Percentiles rank a stretch among this genome's conserved stretches.
phyloP scores from a whole-genome alignment of 2,888 invertebrate species.

The Geophilus truncorum region DNA sequence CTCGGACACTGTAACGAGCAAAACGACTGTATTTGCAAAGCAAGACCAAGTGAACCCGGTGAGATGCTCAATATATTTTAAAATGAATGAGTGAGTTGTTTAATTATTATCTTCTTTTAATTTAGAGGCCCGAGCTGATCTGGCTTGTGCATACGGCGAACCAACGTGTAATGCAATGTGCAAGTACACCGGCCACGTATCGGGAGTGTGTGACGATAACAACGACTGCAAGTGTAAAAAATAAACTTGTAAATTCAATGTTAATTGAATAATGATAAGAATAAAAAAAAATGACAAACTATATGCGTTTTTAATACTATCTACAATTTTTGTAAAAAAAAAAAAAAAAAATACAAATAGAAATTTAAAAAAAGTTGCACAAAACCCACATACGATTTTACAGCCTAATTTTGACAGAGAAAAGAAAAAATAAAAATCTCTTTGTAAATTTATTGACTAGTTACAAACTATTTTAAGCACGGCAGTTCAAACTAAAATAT shows the following conservation, averaged over 20 bases:
- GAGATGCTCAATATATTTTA: too few relatives aligned
- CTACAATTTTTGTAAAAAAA: not conserved
- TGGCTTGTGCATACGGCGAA: not conserved
- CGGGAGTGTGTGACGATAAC: not conserved
- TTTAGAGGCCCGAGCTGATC: not conserved
- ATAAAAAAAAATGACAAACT: not conserved
- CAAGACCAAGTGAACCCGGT: not conserved
- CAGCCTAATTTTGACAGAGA: too few relatives aligned
- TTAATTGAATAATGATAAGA: not conserved
- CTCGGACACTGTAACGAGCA: not conserved
- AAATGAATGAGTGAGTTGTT: not conserved
- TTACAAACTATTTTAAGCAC: too few relatives aligned
- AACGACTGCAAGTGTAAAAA: not conserved
- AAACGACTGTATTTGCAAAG: not conserved
- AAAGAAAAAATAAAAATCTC: too few relatives aligned
- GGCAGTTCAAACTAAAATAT: too few relatives aligned
- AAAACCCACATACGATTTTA: too few relatives aligned
- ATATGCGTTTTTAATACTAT: not conserved
- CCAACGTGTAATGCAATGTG: not conserved
- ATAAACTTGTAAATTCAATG: not conserved
- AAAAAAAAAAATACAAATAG: too few relatives aligned
- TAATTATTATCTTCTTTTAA: not conserved
- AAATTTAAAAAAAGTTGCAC: too few relatives aligned
- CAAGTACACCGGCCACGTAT: not conserved
- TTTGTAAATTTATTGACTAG: too few relatives aligned